These are phyloP conservation scores for Isichthys henryi DNA, from an alignment of 2,113 vertebrate genomes.

Conservation along the genomic window DNA sequence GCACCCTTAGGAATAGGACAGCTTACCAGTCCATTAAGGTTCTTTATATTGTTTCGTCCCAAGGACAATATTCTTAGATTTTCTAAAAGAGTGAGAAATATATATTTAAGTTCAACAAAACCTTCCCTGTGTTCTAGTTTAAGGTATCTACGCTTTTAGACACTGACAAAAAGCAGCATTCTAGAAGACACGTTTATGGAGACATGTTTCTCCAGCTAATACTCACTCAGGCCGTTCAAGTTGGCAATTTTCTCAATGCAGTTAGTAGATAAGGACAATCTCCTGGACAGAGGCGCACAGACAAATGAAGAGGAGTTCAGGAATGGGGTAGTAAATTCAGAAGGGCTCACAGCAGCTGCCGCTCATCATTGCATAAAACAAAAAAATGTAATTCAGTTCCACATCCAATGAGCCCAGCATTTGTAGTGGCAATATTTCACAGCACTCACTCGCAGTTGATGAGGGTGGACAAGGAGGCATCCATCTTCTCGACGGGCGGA, in stretches of 20 bases:
- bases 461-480: slow-evolving; percentile 75
- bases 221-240: slow-evolving; percentile 89
- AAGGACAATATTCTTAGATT: slow-evolving; percentile 88
- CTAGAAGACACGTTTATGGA: not conserved
- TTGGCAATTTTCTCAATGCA: slow-evolving; percentile 97
- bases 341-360: not conserved
- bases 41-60: slow-evolving; percentile 94
- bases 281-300: slow-evolving; percentile 60
- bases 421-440: not conserved
- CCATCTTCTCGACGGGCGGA: slow-evolving; percentile 92
- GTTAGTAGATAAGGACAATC: slow-evolving; percentile 89
- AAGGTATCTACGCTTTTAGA: not conserved
- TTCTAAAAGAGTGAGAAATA: slow-evolving; percentile 59
- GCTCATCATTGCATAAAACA: not conserved
- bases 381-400: not conserved
- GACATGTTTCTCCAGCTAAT: not conserved
- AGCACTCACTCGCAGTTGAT: slow-evolving; percentile 83
- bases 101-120: not conserved
- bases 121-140: not conserved
- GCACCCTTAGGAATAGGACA: not conserved
- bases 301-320: not conserved
- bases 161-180: not conserved
- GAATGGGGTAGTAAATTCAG: not conserved
- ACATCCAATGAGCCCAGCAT: not conserved
- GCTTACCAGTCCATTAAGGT: slow-evolving; percentile 83